phyloP scores from a whole-genome alignment of 2,888 invertebrate species.

The Nymphalis c-album region DNA sequence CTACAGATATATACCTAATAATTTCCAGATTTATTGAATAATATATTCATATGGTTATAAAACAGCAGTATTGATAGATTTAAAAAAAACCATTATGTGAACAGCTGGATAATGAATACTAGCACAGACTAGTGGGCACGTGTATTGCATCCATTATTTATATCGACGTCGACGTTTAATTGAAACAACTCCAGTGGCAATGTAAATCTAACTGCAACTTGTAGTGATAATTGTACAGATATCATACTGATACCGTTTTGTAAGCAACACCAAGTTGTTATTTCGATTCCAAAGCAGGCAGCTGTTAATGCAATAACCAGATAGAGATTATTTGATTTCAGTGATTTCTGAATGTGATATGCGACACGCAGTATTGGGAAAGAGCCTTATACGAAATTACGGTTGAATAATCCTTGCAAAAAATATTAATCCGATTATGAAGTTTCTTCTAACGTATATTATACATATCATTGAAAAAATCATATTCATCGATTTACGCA shows the following conservation, averaged over 20 bases:
- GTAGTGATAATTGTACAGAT: slow-evolving; percentile 33
- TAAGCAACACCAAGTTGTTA: slow-evolving; percentile 29
- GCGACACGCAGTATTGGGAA: slow-evolving; percentile 31
- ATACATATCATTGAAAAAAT: no score
- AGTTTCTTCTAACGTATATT: not conserved
- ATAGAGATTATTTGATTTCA: slow-evolving; percentile 29
- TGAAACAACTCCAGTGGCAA: slow-evolving; percentile 31
- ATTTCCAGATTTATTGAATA: no score
- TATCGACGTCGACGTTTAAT: slow-evolving; percentile 27
- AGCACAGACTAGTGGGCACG: slow-evolving; percentile 27
- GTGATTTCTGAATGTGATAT: slow-evolving; percentile 30
- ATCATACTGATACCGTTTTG: slow-evolving; percentile 28
- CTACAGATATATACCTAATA: not conserved
- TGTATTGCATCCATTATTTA: slow-evolving; percentile 30
- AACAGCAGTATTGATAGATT: not conserved
- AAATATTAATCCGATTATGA: not conserved
- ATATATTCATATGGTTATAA: not conserved
- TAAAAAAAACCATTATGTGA: slow-evolving; percentile 13
- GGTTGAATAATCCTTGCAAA: not conserved
- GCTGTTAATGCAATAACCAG: slow-evolving; percentile 21
- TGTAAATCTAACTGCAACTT: slow-evolving; percentile 30
- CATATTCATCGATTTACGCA: no score
- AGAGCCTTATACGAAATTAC: slow-evolving; percentile 16
- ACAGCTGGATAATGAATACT: slow-evolving; percentile 26
- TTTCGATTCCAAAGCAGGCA: slow-evolving; percentile 25